Evolutionary conservation across 2,888 invertebrate species (phyloP), one percentile per base, ranked within the genome.

Genomic region (Xylota sylvarum): DNA sequence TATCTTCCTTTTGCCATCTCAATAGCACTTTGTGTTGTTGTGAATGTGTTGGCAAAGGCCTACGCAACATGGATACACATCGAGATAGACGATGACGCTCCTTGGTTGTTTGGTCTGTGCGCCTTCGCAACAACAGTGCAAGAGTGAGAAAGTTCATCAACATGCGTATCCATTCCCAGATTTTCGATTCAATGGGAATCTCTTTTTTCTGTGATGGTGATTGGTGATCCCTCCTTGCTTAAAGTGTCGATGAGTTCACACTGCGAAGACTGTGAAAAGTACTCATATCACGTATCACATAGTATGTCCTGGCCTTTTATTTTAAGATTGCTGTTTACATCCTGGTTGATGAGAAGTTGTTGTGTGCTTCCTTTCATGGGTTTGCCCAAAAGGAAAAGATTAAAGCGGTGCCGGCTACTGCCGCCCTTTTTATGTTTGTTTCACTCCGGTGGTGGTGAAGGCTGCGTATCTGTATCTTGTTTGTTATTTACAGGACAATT

Each of bases 1-100:
- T 86, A 86, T 86, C 86, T 86, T 82, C 62, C 86, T 67, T 82
- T 86, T 86, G 82, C 86, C 82, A 86, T 86, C 86, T 86, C 69
- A 82, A 86, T 81, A 72, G 86, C 82, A 86, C 86, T 86, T 82
- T 86, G 10, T 67, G 65, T 58, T 79, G 73, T 52, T 23, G 27
- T 76, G 69, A 48, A 52, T 67, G 58, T 72, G 43, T 67, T 37
- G 46, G 27, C 55, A n/a, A n/a, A 19, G 52, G 86, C 86, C 86
- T 86, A 86, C 86, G 86, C 86, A 85, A 70, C 35, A 65, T 65
- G 12, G 52, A 46, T 48, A 40, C 50, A 56, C 32, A 27, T 4
- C 12, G 43, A 17, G 3, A 43, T 43, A 43, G 48, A 10, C 65
- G 43, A 43, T 43, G 65, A 55, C 52, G 52, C 3, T 40, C n/a